Evolutionary conservation across 2,888 invertebrate species (phyloP).

Genomic region (Azorinus chamasolen): DNA sequence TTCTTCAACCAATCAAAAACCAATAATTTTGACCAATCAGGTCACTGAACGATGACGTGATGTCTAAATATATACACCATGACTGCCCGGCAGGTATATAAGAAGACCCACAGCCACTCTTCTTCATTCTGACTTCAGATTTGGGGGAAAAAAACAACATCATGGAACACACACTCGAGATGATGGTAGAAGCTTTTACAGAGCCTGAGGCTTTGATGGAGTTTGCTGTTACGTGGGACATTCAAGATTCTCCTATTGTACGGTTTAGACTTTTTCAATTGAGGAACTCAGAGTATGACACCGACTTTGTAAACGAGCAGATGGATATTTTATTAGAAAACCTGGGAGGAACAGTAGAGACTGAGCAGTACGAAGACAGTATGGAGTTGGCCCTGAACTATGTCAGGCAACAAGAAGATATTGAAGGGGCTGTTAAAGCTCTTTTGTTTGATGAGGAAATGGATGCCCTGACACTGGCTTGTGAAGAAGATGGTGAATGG

Average conservation of each 20-base stretch:
- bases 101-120: neutral
- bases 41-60: too few relatives aligned
- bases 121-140: conserved; percentile 1
- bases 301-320: neutral
- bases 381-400: too few relatives aligned
- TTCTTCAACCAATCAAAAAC: too few relatives aligned
- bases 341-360: too few relatives aligned
- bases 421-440: conserved; percentile 15
- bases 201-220: too few relatives aligned
- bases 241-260: neutral
- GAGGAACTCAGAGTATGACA: neutral
- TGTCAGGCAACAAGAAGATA: too few relatives aligned
- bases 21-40: too few relatives aligned
- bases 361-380: too few relatives aligned
- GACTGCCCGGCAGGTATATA: neutral
- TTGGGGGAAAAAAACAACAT: neutral
- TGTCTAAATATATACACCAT: too few relatives aligned
- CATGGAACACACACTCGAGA: neutral
- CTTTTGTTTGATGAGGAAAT: conserved; percentile 42
- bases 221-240: too few relatives aligned
- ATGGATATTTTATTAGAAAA: neutral
- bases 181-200: neutral
- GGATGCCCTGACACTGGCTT: conserved; percentile 6
- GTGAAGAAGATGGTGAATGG: conserved; percentile 29
- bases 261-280: conserved; percentile 5